phyloP scores from a whole-genome alignment of 2,888 invertebrate genomes.

The Zele albiditarsus region DNA sequence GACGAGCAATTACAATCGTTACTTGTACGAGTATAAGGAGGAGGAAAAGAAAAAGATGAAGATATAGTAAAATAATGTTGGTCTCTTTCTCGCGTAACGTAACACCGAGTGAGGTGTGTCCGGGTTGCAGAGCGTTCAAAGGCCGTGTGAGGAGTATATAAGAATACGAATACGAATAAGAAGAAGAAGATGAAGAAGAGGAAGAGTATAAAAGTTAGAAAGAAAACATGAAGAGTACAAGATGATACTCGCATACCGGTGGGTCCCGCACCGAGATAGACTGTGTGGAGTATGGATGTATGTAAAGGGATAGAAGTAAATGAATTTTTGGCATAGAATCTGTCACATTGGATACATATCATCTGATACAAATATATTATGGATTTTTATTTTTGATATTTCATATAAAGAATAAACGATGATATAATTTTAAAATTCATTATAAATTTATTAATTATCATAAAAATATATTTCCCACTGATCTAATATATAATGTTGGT shows the following conservation, averaged over 20 bases:
- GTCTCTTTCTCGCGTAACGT: conserved; percentile 56
- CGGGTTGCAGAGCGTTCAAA: conserved; percentile 48
- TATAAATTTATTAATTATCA: too few relatives aligned
- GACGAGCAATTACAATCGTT: conserved; percentile 12
- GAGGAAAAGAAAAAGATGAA: conserved; percentile 3
- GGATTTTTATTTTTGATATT: too few relatives aligned
- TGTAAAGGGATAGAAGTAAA: too few relatives aligned
- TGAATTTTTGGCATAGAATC: too few relatives aligned
- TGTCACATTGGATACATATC: too few relatives aligned
- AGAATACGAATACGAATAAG: conserved; percentile 35
- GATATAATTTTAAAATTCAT: too few relatives aligned
- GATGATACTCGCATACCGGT: conserved; percentile 34
- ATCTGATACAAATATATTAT: too few relatives aligned
- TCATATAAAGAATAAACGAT: too few relatives aligned
- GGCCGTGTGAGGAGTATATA: conserved; percentile 26
- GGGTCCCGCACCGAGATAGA: conserved; percentile 11
- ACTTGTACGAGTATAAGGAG: background rate
- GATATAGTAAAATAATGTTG: conserved; percentile 13
- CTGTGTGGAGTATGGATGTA: background rate
- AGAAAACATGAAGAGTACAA: conserved; percentile 29
- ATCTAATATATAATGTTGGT: too few relatives aligned
- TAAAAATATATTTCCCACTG: too few relatives aligned
- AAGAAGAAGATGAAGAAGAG: conserved; percentile 25
- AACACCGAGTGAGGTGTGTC: conserved; percentile 61
- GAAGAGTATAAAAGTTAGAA: conserved; percentile 4